phyloP scores from a whole-genome alignment of 2,113 vertebrate species.

The Prionailurus viverrinus region DNA sequence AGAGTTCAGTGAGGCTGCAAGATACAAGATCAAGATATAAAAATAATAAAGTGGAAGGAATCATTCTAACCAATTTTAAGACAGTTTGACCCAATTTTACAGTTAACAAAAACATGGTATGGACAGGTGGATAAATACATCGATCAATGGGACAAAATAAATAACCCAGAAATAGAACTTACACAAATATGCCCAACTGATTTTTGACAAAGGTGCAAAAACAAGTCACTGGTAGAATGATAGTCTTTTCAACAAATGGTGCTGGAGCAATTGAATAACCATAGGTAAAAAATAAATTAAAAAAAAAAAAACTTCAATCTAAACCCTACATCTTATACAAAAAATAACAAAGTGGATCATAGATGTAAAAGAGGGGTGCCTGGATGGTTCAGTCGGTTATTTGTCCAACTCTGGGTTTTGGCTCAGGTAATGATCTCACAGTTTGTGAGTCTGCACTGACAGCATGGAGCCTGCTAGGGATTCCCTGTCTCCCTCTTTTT shows the following conservation, averaged over 20 bases:
- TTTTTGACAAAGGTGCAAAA: background rate
- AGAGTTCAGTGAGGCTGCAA: background rate
- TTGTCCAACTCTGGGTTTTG: too few relatives aligned
- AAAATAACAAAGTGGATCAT: background rate
- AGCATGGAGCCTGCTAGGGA: too few relatives aligned
- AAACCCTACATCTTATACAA: background rate
- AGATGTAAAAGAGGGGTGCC: background rate
- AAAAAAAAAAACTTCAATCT: background rate
- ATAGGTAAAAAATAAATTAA: background rate
- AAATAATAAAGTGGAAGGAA: background rate
- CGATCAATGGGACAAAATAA: background rate
- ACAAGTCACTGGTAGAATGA: background rate
- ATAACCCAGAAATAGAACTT: background rate
- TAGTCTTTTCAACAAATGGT: background rate
- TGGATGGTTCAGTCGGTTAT: too few relatives aligned
- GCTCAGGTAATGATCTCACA: too few relatives aligned
- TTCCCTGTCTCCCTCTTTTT: too few relatives aligned
- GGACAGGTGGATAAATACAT: background rate
- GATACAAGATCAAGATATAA: conserved; percentile 43
- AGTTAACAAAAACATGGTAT: background rate
- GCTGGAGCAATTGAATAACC: background rate
- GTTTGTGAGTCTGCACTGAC: too few relatives aligned
- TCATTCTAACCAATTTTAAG: background rate
- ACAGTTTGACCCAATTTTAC: background rate
- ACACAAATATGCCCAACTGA: background rate